phyloP scores from a whole-genome alignment of 2,888 invertebrate species.

The Allacma fusca region DNA sequence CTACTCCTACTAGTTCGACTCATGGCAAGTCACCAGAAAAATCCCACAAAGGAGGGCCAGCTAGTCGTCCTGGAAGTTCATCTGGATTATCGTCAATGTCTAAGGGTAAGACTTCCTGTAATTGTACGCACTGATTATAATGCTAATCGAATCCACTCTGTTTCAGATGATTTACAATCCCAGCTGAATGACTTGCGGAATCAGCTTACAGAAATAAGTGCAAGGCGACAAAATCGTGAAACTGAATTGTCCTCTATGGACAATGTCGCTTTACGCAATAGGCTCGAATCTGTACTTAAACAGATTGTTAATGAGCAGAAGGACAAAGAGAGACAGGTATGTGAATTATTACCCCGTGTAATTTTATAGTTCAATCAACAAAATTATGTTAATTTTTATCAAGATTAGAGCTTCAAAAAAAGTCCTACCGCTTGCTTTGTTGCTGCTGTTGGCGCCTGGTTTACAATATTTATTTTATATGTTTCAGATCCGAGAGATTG shows the following conservation, averaged over 20 bases:
- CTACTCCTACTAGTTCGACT: background rate
- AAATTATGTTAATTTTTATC: too few species aligned
- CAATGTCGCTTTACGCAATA: conserved; percentile 80
- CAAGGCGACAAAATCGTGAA: conserved; percentile 79
- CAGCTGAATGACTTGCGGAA: conserved; percentile 77
- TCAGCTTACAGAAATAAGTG: conserved; percentile 79
- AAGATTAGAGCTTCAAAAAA: too few species aligned
- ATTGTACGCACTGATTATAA: background rate
- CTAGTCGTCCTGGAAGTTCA: conserved; percentile 24
- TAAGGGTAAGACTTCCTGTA: background rate
- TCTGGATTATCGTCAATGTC: background rate
- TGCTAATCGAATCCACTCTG: background rate
- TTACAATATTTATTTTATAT: background rate
- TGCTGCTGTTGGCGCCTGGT: too few species aligned
- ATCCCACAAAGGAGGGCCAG: background rate
- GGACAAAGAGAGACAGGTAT: conserved; percentile 62
- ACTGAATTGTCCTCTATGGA: conserved; percentile 85
- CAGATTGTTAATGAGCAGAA: conserved; percentile 77
- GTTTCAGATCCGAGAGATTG: conserved; percentile 30
- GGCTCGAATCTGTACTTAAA: conserved; percentile 83
- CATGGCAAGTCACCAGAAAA: background rate
- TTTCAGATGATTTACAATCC: conserved; percentile 62
- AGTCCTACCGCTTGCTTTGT: too few species aligned
- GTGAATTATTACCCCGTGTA: background rate
- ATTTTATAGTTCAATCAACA: too few species aligned